phyloP scores from a whole-genome alignment of 2,888 invertebrate genomes.

The Itoplectis maculator region DNA sequence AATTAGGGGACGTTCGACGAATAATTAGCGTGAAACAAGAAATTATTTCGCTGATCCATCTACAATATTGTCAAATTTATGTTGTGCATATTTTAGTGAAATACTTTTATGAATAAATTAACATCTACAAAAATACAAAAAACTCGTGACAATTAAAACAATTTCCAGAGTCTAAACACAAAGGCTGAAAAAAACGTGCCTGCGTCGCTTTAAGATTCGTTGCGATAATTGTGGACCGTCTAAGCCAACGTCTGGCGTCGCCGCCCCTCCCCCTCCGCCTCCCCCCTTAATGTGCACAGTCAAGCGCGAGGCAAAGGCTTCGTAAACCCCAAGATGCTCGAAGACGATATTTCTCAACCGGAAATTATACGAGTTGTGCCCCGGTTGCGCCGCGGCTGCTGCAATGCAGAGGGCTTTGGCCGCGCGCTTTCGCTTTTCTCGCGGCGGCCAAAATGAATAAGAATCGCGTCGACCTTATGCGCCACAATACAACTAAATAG shows the following conservation, averaged over 20 bases:
- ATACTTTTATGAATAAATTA: not conserved
- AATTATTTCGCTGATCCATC: too few species aligned
- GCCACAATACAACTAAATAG: slow-evolving; percentile 23
- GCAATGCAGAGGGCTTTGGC: not conserved
- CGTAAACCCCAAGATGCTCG: slow-evolving; percentile 43
- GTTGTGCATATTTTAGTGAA: too few species aligned
- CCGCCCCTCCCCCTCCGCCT: not conserved
- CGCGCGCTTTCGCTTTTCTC: slow-evolving; percentile 2
- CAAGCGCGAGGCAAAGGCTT: slow-evolving; percentile 33
- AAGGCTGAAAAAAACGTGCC: not conserved
- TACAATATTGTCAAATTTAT: too few species aligned
- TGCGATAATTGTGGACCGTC: not conserved
- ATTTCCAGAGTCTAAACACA: not conserved
- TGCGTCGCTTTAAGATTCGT: not conserved
- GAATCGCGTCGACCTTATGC: slow-evolving; percentile 19
- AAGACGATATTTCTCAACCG: slow-evolving; percentile 36
- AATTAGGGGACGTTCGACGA: too few species aligned
- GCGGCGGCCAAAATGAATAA: not conserved
- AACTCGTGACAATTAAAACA: not conserved
- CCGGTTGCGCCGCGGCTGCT: not conserved
- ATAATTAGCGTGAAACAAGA: too few species aligned
- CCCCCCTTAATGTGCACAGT: slow-evolving; percentile 33
- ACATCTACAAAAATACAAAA: not conserved
- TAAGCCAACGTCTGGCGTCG: not conserved
- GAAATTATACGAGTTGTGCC: slow-evolving; percentile 47